Conservation (phyloP, 2,888 invertebrate species). For the Nemotelus nigrinus region DNA sequence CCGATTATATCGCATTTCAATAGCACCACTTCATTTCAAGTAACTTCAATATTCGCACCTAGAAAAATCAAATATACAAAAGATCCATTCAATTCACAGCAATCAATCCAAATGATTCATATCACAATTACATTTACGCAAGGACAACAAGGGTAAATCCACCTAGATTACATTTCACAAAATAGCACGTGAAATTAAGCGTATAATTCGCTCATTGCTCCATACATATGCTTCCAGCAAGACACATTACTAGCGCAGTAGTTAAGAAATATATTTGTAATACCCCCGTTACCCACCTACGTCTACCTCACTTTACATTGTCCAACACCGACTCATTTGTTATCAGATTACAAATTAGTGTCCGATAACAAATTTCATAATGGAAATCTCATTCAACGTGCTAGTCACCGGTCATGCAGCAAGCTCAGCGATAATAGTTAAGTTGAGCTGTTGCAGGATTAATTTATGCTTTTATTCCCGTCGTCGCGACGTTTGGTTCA, state of each 20-base stretch:
- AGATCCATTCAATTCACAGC: too few species aligned
- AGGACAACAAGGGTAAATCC: neutral
- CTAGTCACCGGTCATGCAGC: neutral
- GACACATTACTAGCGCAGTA: neutral
- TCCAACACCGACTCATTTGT: neutral
- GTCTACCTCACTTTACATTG: constrained; percentile 9
- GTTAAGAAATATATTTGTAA: neutral
- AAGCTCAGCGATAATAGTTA: constrained; percentile 7
- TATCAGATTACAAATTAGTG: constrained; percentile 32
- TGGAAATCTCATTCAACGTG: constrained; percentile 11
- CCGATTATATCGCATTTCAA: too few species aligned
- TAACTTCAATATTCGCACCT: too few species aligned
- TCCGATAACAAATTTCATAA: constrained; percentile 26
- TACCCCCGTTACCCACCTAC: neutral
- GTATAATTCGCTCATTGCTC: neutral
- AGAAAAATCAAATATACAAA: too few species aligned
- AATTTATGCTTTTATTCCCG: neutral
- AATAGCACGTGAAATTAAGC: constrained; percentile 7
- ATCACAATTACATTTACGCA: neutral
- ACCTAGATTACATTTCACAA: neutral
- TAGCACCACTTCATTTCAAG: too few species aligned
- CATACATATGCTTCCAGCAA: neutral
- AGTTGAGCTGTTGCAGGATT: neutral
- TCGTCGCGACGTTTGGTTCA: neutral
- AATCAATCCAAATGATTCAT: neutral